Base-by-base conservation (phyloP, 2,797 vertebrate genomes). In the Takifugu ocellatus region DNA sequence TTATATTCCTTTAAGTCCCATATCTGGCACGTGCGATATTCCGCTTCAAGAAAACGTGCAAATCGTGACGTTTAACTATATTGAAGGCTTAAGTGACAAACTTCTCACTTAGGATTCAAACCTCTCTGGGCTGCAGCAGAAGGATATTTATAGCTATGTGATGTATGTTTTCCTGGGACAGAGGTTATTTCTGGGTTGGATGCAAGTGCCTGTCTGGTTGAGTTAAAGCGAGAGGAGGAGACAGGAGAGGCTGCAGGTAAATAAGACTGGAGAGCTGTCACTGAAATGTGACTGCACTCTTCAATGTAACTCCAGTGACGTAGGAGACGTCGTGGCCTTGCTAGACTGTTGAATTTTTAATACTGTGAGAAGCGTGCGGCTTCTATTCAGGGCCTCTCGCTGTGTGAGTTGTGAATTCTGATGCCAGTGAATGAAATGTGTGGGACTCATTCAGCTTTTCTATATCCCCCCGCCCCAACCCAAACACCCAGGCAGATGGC, bases 321-420 rank as follows among this genome's bases (percentile, higher is more conserved):
- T 87, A 75, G 89, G 88, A 88, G 89, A 88, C 54, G 78, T 78
- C 77, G 80, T 84, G 87, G 85, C 89, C 90, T 84, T 89, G 85
- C 87, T 87, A 90, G 88, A 88, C 89, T 92, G 76, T 78, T 91
- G 89, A 87, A 90, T 92, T 90, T 92, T 94, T 93, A 89, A 92
- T 88, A 88, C 82, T 50, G 82, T 71, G 80, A 86, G 88, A 84
- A 89, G 86, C 77, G 66, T 84, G 86, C 65, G 61, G 78, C 76
- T 82, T 83, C 71, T 88, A 86, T 83, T 88, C 81, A 78, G 87
- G 83, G 79, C 79, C 72, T 79, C 68, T 88, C 82, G 79, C 81
- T 86, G 91, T 88, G 80, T 75, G 77, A 87, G 87, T 88, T 90
- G 88, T 82, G 82, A 92, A 90, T 63, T 78, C 79, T 85, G 84